Base-by-base conservation (phyloP, 1,140 invertebrate species). In the Dufourea novaeangliae region DNA sequence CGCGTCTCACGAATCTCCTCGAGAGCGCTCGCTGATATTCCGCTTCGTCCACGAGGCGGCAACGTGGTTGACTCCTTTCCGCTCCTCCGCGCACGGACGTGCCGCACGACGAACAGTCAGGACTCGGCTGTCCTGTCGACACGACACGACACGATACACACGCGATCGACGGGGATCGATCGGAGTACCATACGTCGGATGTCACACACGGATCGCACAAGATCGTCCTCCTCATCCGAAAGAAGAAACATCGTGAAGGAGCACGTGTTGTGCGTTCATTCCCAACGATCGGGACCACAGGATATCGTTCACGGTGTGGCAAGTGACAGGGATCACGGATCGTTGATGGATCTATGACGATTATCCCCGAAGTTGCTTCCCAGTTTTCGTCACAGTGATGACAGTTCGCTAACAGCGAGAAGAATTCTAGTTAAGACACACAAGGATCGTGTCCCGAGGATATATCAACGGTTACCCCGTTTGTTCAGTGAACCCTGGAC, bases 121-220 rank as follows among this genome's bases (percentile, higher is more conserved):
- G 87, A 90, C 85, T 82, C 87, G 85, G 81, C 88, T 87, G 87
- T 89, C 86, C 89, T 87, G 86, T 77, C 86, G 86, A 84, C 83
- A 77, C 78, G 59, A 74, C 39, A 76, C 59, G 73, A 44, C 0
- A 44, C 87, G 86, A 84, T 78, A 73, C 82, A 71, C 44, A 78
- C 59, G 73, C 56, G 41, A 37, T 56, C 67, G 34, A 37, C 29
- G 37, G 27, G 72, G n/a, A 59, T 29, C 61, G 29, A 66, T 66
- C 52, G 25, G 32, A 68, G 20, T n/a, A 25, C 63, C 25, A n/a
- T n/a, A n/a, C n/a, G n/a, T n/a, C n/a, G n/a, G n/a, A n/a, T n/a
- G n/a, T n/a, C n/a, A n/a, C n/a, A n/a, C 52, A 50, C 29, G 68
- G 25, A 37, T 29, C 61, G 32, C 50, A n/a, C n/a, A n/a, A n/a